phyloP scores from a whole-genome alignment of 2,797 vertebrate species.

The Pseudopleuronectes americanus region DNA sequence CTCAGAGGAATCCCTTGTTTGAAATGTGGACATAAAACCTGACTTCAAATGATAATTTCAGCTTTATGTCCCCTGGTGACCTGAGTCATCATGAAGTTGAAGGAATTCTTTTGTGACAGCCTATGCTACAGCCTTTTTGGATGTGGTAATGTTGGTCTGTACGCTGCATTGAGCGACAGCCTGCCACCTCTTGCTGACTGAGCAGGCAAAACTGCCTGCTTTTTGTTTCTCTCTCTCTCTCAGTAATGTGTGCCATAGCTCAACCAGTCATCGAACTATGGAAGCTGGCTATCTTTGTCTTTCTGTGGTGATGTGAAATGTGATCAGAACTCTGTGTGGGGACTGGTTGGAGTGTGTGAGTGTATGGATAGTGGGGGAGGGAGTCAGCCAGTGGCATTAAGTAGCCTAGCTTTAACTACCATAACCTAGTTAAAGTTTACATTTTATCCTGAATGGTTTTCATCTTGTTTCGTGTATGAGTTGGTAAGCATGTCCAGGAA shows the following conservation, averaged over 20 bases:
- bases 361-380: slow-evolving; percentile 70
- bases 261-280: slow-evolving; percentile 73
- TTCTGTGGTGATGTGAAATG: slow-evolving; percentile 82
- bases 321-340: slow-evolving; percentile 70
- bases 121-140: slow-evolving; percentile 67
- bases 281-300: slow-evolving; percentile 78
- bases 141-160: slow-evolving; percentile 67
- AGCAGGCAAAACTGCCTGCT: slow-evolving; percentile 81
- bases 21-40: slow-evolving; percentile 7
- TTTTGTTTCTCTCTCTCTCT: slow-evolving; percentile 78
- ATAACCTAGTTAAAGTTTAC: slow-evolving; percentile 24
- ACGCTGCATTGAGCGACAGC: slow-evolving; percentile 71
- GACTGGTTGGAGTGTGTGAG: slow-evolving; percentile 20
- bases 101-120: slow-evolving; percentile 66
- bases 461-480: slow-evolving; percentile 1
- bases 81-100: slow-evolving; percentile 47
- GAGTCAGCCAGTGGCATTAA: slow-evolving; percentile 54
- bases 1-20: not conserved
- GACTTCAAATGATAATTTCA: not conserved
- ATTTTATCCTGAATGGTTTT: slow-evolving; percentile 17
- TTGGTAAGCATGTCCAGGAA: not conserved
- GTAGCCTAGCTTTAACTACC: slow-evolving; percentile 50
- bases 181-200: slow-evolving; percentile 81
- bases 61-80: slow-evolving; percentile 28
- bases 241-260: slow-evolving; percentile 71